Evolutionary conservation across 2,113 vertebrate genomes (phyloP), one percentile per base, ranked within the genome.

Genomic region (Turdus rufiventris): DNA sequence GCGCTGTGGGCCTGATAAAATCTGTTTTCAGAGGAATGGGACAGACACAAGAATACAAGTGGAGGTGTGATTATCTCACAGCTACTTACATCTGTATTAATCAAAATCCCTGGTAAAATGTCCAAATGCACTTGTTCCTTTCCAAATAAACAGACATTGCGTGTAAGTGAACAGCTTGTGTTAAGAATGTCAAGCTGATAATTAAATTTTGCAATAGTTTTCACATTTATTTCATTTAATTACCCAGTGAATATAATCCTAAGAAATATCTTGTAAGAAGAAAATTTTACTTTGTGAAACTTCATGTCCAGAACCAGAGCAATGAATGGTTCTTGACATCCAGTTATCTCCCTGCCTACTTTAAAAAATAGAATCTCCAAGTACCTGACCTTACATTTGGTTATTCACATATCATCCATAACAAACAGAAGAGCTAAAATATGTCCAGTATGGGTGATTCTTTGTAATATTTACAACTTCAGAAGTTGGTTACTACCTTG

Each of bases 71-170:
- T 82, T 58, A 77, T 86, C 34, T 88, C 56, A 16, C 29, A 79
- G 26, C 38, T 95, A 28, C 60, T 95, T 73, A 74, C 38, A 83
- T 76, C 85, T 91, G 78, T 80, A 72, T 85, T 94, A 88, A 50
- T 80, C 42, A 93, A 77, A 88, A 93, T 83, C 67, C 33, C 20
- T n/a, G 15, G 16, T 83, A 57, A 92, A 67, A 38, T 84, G 34
- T 43, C 58, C 56, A 88, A 50, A 77, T 2, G 4, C 15, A 28
- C 20, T 66, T 83, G 50, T 45, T 95, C 34, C 10, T 65, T 88
- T 90, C 47, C 47, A 73, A 51, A 58, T 74, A 83, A 95, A 86
- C 51, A 91, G 54, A 47, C 26, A 1, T 24, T 83, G 36, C 18
- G 1, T 79, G 17, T 62, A 80, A 83, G 18, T 3, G 23, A 92